A percentile compares a stretch with the other conserved stretches of the same genome.
phyloP scores from a whole-genome alignment of 92 coral and sea anemone genomes.

The Siderastrea radians region DNA sequence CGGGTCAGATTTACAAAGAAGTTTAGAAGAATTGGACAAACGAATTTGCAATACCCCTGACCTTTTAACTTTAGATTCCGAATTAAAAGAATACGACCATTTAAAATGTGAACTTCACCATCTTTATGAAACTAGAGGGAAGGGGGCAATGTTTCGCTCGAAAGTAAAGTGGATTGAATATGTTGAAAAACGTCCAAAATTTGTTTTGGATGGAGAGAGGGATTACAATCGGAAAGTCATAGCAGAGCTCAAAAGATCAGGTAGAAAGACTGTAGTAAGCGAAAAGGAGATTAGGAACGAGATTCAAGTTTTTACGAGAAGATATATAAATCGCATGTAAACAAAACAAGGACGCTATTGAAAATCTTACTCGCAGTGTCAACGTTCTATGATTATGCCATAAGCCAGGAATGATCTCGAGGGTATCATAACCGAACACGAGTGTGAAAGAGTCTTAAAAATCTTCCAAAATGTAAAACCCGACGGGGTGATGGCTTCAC shows the following conservation, averaged over 20 bases:
- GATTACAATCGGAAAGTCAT: neutral
- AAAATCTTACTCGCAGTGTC: neutral
- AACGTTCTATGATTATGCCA: neutral
- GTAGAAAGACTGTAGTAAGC: neutral
- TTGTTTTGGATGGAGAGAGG: too few species aligned
- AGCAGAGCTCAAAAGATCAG: neutral
- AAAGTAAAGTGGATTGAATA: conserved; percentile 1
- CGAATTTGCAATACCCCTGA: neutral
- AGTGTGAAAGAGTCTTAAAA: neutral
- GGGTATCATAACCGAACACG: neutral
- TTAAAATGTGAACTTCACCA: neutral
- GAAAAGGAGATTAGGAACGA: neutral
- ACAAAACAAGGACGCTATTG: neutral
- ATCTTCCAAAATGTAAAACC: neutral
- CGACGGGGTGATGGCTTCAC: neutral
- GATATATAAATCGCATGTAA: neutral
- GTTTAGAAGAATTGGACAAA: neutral
- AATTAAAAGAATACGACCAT: neutral
- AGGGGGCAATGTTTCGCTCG: conserved; percentile 12
- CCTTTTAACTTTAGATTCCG: neutral
- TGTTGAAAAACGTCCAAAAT: too few species aligned
- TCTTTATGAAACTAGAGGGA: neutral
- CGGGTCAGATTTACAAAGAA: neutral
- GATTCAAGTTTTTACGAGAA: neutral
- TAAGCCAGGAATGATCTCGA: neutral